Percentiles rank a stretch among this genome's conserved stretches.
Evolutionary conservation across 2,113 vertebrate species (phyloP).

Genomic region (Gasterosteus nipponicus): DNA sequence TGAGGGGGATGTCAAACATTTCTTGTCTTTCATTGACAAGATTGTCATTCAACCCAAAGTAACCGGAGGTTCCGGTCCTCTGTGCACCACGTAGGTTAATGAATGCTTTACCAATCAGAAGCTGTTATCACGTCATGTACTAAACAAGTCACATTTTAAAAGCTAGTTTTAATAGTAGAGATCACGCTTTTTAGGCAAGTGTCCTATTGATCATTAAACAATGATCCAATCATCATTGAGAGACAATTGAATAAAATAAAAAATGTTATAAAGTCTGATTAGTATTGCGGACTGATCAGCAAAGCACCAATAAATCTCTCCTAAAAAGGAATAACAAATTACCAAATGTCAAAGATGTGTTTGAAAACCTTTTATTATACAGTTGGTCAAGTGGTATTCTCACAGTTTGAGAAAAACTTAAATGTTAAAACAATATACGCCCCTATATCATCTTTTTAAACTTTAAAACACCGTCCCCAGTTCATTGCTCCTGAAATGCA

Average conservation of each 20-base stretch:
- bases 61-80: conserved; percentile 28
- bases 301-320: background rate
- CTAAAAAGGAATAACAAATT: background rate
- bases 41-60: conserved; percentile 27
- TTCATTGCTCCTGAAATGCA: background rate
- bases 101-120: conserved; percentile 35
- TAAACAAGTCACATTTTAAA: background rate
- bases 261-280: background rate
- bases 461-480: background rate
- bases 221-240: background rate
- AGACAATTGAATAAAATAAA: background rate
- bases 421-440: background rate
- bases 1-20: conserved; percentile 53
- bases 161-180: background rate
- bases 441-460: background rate
- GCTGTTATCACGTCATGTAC: conserved; percentile 4
- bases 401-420: background rate
- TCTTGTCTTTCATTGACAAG: conserved; percentile 14
- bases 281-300: background rate
- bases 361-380: background rate
- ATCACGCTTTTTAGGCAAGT: background rate
- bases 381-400: background rate
- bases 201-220: conserved; percentile 39
- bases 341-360: background rate
- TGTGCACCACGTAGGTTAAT: conserved; percentile 20